A percentile compares a stretch with the other conserved stretches of the same genome.
phyloP scores from a whole-genome alignment of 2,113 vertebrate genomes.

The Brachypteracias leptosomus region DNA sequence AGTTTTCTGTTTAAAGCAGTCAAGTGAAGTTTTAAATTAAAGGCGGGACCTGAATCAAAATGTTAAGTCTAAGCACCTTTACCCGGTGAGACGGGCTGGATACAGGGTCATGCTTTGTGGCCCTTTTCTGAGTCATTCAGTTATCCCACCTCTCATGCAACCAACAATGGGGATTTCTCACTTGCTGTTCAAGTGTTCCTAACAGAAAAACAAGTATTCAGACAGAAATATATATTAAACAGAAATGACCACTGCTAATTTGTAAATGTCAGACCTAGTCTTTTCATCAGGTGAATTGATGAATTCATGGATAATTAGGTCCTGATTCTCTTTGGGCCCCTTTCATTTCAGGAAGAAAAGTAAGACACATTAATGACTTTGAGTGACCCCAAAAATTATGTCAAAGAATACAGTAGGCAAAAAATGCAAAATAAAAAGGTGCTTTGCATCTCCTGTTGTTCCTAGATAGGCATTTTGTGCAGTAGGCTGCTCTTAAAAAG shows the following conservation, averaged over 20 bases:
- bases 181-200: neutral
- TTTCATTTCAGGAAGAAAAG: neutral
- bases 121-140: neutral
- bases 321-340: neutral
- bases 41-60: constrained; percentile 6
- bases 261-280: neutral
- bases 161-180: neutral
- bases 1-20: constrained; percentile 16
- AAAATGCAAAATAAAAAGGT: neutral
- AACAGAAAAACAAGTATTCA: neutral
- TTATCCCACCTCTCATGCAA: neutral
- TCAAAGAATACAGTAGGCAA: neutral
- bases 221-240: neutral
- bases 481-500: neutral
- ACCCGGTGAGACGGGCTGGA: neutral
- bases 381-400: neutral
- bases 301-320: neutral
- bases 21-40: constrained; percentile 20
- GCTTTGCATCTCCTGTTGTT: neutral
- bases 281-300: neutral
- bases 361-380: neutral
- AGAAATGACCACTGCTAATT: neutral
- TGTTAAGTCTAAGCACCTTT: neutral
- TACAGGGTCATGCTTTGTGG: neutral
- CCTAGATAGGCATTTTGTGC: rapidly evolving